phyloP scores from a whole-genome alignment of 2,113 vertebrate genomes.

The Oncorhynchus masou region DNA sequence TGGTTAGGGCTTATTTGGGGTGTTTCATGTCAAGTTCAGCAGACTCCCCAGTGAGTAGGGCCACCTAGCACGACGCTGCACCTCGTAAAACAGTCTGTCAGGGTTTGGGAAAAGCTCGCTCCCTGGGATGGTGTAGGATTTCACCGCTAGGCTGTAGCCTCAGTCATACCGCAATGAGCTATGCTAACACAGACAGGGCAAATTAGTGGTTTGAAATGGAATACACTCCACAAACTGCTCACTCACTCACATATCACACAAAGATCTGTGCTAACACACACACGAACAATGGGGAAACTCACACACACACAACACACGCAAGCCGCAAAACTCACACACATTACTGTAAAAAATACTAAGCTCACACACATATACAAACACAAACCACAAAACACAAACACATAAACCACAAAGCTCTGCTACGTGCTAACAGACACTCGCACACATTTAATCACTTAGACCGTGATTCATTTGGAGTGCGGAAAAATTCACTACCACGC shows the following conservation, averaged over 20 bases:
- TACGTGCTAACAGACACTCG: not conserved
- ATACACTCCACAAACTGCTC: constrained; percentile 29
- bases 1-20: constrained; percentile 42
- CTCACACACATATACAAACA: constrained; percentile 10
- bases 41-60: constrained; percentile 60
- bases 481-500: not conserved
- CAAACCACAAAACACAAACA: not conserved
- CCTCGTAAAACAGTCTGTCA: constrained; percentile 67
- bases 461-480: not conserved
- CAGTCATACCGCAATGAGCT: constrained; percentile 49
- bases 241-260: constrained; percentile 12
- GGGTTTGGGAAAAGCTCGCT: constrained; percentile 49
- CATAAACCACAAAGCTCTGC: not conserved
- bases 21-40: constrained; percentile 67
- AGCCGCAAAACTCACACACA: not conserved
- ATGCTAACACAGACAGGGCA: constrained; percentile 61
- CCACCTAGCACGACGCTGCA: constrained; percentile 69
- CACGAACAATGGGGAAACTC: not conserved
- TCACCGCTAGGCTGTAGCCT: constrained; percentile 59
- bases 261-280: not conserved
- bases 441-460: not conserved
- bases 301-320: not conserved
- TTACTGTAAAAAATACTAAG: not conserved
- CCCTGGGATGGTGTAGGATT: constrained; percentile 63
- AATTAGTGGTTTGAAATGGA: constrained; percentile 58